Conservation (phyloP, 92 coral and sea anemone species). For the Porites lobata region DNA sequence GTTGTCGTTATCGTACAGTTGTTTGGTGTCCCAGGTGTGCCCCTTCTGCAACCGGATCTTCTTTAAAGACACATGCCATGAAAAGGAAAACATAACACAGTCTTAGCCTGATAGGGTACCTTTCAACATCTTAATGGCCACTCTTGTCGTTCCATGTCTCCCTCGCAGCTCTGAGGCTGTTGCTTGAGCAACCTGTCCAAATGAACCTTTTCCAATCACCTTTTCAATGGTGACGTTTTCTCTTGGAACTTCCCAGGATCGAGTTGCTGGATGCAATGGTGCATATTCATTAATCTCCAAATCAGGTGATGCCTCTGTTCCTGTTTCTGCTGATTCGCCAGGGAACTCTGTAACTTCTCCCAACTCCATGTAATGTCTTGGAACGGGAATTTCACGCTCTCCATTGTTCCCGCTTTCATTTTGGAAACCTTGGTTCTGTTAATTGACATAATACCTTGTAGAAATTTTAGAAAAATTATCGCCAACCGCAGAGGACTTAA, state of each 20-base stretch:
- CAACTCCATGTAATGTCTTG: too few relatives aligned
- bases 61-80: too few relatives aligned
- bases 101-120: not conserved
- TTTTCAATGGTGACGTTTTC: constrained; percentile 25
- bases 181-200: constrained; percentile 39
- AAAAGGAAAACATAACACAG: too few relatives aligned
- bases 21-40: too few relatives aligned
- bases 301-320: not conserved
- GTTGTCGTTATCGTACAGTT: too few relatives aligned
- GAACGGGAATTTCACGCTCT: too few relatives aligned
- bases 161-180: constrained; percentile 2
- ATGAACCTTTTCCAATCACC: constrained; percentile 35
- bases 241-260: constrained; percentile 37
- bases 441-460: too few relatives aligned
- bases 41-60: too few relatives aligned
- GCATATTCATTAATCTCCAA: constrained; percentile 6
- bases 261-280: constrained; percentile 16
- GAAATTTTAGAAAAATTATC: too few relatives aligned
- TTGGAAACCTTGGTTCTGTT: too few relatives aligned
- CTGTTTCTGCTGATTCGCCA: not conserved
- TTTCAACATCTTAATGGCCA: constrained; percentile 40
- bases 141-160: not conserved
- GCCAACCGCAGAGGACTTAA: too few relatives aligned
- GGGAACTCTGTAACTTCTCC: not conserved
- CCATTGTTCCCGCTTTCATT: too few relatives aligned